Evolutionary conservation across 2,888 invertebrate species (phyloP).

Genomic region (Drosophila merina): DNA sequence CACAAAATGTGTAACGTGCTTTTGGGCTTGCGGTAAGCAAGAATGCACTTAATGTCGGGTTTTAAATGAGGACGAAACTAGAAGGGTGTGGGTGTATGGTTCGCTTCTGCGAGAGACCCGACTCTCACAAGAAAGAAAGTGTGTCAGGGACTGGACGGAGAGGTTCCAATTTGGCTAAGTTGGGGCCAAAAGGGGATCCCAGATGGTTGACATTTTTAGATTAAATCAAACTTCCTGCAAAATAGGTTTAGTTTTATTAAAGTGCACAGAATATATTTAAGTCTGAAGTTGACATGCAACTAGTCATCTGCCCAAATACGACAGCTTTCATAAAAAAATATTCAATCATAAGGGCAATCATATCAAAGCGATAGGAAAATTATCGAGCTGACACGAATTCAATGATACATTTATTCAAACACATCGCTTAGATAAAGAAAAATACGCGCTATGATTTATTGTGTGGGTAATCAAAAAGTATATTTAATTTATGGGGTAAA

Average conservation of each 20-base stretch:
- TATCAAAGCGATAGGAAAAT: constrained; percentile 11
- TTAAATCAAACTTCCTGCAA: not conserved
- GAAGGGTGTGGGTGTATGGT: not conserved
- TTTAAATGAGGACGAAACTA: constrained; percentile 23
- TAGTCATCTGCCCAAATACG: not conserved
- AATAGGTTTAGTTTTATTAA: not conserved
- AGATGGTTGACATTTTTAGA: not conserved
- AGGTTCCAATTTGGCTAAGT: constrained; percentile 17
- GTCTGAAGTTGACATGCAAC: not conserved
- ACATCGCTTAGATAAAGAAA: constrained; percentile 8
- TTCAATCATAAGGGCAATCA: not conserved
- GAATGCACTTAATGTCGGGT: constrained; percentile 41
- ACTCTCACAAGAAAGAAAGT: constrained; percentile 5
- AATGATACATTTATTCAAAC: constrained; percentile 22
- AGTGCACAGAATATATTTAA: not conserved
- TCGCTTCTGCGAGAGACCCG: not conserved
- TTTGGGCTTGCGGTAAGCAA: constrained; percentile 43
- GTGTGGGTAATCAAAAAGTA: not conserved
- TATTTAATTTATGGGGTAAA: not conserved
- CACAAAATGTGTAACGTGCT: constrained; percentile 51
- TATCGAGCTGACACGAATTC: constrained; percentile 19
- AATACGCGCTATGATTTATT: constrained; percentile 18
- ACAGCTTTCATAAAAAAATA: not conserved
- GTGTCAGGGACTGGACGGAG: constrained; percentile 16
- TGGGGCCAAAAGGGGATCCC: constrained; percentile 2